Percentiles rank a stretch among this genome's conserved stretches.
Evolutionary conservation across 92 coral and sea anemone genomes (phyloP).

Genomic region (Nematostella vectensis): DNA sequence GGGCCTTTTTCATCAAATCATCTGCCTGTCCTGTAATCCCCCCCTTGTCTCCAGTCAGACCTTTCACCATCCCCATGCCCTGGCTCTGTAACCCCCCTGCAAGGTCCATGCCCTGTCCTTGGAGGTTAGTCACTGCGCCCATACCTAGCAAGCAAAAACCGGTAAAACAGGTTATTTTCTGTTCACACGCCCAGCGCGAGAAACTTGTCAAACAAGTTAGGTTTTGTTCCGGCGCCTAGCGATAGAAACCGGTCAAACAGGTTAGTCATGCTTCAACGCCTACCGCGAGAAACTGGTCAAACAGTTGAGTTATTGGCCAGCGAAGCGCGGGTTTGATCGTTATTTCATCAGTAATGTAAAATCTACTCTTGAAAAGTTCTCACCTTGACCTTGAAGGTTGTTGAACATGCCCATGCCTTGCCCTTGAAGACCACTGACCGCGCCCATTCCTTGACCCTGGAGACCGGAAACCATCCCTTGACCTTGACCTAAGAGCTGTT

Average conservation of each 20-base stretch:
- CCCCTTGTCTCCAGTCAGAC: constrained; percentile 7
- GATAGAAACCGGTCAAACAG: too few species aligned
- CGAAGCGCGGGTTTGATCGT: too few species aligned
- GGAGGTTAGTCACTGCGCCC: constrained; percentile 59
- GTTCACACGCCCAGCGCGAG: too few species aligned
- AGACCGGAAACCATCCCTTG: constrained; percentile 56
- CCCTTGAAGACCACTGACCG: constrained; percentile 31
- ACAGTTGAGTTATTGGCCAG: too few species aligned
- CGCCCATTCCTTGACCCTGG: constrained; percentile 53
- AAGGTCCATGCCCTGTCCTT: constrained; percentile 67
- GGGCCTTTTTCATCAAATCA: constrained; percentile 49
- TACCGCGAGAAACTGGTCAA: too few species aligned
- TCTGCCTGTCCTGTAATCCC: constrained; percentile 13
- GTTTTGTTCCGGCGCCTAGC: too few species aligned
- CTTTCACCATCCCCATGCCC: constrained; percentile 32
- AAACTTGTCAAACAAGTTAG: too few species aligned
- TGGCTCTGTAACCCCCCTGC: constrained; percentile 43
- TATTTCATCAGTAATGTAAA: too few species aligned
- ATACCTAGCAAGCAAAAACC: constrained; percentile 49
- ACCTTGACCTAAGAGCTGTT: constrained; percentile 64
- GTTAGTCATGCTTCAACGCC: too few species aligned
- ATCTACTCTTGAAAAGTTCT: too few species aligned
- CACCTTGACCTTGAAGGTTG: constrained; percentile 64
- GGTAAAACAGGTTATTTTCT: too few species aligned
- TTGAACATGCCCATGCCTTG: constrained; percentile 56